Evolutionary conservation across 37 sponge, comb jelly and placozoan genomes (phyloP).

Genomic region (Axinella damicornis): DNA sequence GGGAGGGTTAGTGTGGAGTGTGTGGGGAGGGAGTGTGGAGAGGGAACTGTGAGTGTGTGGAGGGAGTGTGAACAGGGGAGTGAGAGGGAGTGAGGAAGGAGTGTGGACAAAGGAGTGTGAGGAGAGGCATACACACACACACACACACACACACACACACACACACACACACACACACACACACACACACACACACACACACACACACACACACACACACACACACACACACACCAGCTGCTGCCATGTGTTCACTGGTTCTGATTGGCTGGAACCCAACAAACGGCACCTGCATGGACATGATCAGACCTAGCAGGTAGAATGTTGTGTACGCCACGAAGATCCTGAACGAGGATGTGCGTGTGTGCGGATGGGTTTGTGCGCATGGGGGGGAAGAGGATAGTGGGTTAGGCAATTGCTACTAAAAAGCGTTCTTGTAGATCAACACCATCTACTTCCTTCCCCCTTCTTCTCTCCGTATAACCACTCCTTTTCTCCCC

Average conservation of each 20-base stretch:
- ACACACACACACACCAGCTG: conserved; percentile 77
- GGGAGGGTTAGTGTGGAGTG: too few species aligned
- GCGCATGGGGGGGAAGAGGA: too few species aligned
- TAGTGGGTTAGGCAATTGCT: too few species aligned
- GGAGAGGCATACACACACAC: neutral
- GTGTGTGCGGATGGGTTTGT: too few species aligned
- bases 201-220: neutral
- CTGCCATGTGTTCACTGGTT: conserved; percentile 99
- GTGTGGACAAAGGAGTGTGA: neutral
- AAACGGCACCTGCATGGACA: conserved; percentile 99
- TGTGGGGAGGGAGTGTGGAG: neutral
- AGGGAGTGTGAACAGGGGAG: neutral
- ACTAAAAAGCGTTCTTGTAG: too few species aligned
- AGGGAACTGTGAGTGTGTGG: neutral
- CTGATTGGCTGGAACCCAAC: conserved; percentile 99
- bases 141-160: too few species aligned
- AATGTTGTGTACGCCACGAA: conserved; percentile 94
- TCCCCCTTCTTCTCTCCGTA: neutral
- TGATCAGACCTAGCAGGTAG: conserved; percentile 94
- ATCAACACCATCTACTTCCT: too few species aligned
- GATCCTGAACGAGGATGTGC: conserved; percentile 15
- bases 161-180: too few species aligned
- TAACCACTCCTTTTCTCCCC: neutral
- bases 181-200: too few species aligned
- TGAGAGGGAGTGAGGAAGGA: neutral